Evolutionary conservation across 2,888 invertebrate species (phyloP), one percentile per base, ranked within the genome.

Genomic region (Mamestra brassicae): DNA sequence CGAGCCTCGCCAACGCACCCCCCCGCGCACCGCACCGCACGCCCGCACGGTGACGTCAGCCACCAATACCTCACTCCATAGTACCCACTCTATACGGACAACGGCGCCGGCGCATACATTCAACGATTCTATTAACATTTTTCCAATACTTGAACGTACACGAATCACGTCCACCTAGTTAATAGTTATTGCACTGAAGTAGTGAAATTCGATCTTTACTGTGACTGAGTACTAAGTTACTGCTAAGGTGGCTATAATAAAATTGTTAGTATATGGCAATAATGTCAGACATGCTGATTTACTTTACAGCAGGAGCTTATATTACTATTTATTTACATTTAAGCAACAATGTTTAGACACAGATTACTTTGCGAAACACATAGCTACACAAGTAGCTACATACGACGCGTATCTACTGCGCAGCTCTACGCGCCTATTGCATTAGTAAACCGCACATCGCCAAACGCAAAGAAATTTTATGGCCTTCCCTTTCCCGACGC

Each of bases 71-170:
- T 71, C 57, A 76, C 78, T 79, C 65, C 60, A 75, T 66, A 83
- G 64, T 70, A 74, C 78, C 5, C 45, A 45, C 61, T 80, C 61
- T 66, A 79, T 69, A 83, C 70, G 61, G 58, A 67, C 75, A 69
- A 72, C 89, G 89, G 92, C 93, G 93, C 93, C 91, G 90, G 92
- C 90, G 91, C 92, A 90, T 87, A 89, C 85, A 86, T 88, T 84
- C 81, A 79, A 78, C 68, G 68, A 80, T 84, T 82, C 76, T 66
- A 88, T 86, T 84, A 80, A 76, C 78, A 84, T 86, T 86, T 88
- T 84, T 86, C 74, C 71, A 73, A 81, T 80, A 81, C 65, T 64
- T 68, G 63, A 69, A 66, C 15, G 66, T 71, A 84, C 71, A 77
- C 74, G 60, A 81, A 78, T 82, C 76, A 81, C 65, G 72, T 70